These are phyloP conservation scores for Temnothorax nylanderi DNA, from an alignment of 1,140 invertebrate genomes.

Conservation along the genomic window DNA sequence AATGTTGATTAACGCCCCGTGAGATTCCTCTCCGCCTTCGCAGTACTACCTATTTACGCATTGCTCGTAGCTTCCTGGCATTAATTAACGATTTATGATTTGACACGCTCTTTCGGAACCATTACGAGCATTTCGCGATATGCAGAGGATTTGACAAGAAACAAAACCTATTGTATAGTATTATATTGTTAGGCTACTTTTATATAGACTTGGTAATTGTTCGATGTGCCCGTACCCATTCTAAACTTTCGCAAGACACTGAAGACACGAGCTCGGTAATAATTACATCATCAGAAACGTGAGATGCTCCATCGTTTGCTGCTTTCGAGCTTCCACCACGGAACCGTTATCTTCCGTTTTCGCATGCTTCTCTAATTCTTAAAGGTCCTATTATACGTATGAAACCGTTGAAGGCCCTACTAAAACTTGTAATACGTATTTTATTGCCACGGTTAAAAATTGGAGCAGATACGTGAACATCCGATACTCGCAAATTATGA, in stretches of 20 bases:
- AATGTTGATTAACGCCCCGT: constrained; percentile 26
- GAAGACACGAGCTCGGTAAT: constrained; percentile 32
- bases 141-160: constrained; percentile 57
- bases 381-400: background rate
- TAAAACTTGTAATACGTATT: background rate
- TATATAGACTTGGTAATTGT: constrained; percentile 52
- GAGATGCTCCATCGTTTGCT: constrained; percentile 32
- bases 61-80: background rate
- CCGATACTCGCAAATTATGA: constrained; percentile 32
- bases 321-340: constrained; percentile 31
- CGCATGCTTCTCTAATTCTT: constrained; percentile 9
- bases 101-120: constrained; percentile 4
- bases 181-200: constrained; percentile 54
- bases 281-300: constrained; percentile 31
- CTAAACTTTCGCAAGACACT: constrained; percentile 39
- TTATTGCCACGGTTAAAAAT: background rate
- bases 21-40: constrained; percentile 24
- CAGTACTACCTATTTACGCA: constrained; percentile 16
- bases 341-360: constrained; percentile 14
- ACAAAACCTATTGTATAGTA: constrained; percentile 49
- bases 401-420: background rate
- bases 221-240: constrained; percentile 60
- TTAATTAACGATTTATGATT: constrained; percentile 50
- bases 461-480: background rate
- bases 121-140: constrained; percentile 38